Conservation (phyloP, 2,113 vertebrate species). For the Daubentonia madagascariensis region DNA sequence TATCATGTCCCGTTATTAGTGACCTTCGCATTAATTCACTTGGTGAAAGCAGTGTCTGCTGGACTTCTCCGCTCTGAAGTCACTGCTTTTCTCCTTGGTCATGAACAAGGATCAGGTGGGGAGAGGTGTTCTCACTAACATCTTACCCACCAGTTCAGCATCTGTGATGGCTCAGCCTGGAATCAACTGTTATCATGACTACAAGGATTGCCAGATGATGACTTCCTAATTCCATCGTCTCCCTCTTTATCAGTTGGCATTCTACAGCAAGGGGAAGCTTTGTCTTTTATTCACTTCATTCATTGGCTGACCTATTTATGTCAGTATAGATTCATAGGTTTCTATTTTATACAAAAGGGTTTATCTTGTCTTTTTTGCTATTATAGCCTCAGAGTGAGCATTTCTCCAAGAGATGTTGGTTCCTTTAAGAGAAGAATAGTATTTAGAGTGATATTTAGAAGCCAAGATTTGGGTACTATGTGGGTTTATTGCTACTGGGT, state of each 20-base stretch:
- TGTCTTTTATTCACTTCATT: neutral
- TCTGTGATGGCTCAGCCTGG: rapidly evolving
- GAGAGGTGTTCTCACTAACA: rapidly evolving
- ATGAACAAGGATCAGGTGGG: rapidly evolving
- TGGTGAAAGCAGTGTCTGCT: neutral
- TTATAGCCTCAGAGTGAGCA: neutral
- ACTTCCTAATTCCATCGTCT: neutral
- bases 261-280: rapidly evolving
- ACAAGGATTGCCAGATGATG: rapidly evolving
- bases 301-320: rapidly evolving
- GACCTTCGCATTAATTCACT: rapidly evolving
- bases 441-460: neutral
- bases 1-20: rapidly evolving
- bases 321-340: neutral
- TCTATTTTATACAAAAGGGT: neutral
- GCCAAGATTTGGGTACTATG: neutral
- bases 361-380: neutral
- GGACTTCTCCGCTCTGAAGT: rapidly evolving
- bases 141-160: rapidly evolving
- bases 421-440: neutral
- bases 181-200: rapidly evolving
- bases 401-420: neutral
- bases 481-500: neutral
- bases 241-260: too few species aligned
- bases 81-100: neutral